phyloP scores from a whole-genome alignment of 2,797 vertebrate genomes.

The Ceryle rudis region DNA sequence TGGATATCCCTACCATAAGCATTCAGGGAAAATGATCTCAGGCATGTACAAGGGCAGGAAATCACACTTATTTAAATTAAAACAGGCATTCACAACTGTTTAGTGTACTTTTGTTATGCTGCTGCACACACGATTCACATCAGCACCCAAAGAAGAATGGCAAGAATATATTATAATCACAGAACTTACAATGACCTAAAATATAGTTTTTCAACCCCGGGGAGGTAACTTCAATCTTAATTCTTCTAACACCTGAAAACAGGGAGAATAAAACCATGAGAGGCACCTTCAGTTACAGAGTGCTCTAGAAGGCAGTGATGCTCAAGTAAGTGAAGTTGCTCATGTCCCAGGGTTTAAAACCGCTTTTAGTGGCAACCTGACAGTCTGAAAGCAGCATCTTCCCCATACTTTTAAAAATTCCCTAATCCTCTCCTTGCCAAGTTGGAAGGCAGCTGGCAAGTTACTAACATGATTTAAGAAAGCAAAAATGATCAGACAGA shows the following conservation, averaged over 20 bases:
- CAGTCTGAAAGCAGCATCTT: background rate
- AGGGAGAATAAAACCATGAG: background rate
- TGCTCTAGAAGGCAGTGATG: background rate
- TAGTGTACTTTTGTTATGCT: background rate
- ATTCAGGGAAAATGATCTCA: background rate
- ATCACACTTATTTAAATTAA: background rate
- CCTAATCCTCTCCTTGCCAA: background rate
- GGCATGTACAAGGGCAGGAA: background rate
- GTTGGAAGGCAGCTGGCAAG: background rate
- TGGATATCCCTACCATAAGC: background rate
- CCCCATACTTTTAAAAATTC: background rate
- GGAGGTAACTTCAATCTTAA: background rate
- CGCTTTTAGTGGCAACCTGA: background rate
- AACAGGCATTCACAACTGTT: background rate
- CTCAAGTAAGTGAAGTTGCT: background rate
- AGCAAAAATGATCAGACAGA: conserved; percentile 28
- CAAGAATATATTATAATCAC: background rate
- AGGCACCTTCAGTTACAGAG: background rate
- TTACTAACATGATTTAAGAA: conserved; percentile 4
- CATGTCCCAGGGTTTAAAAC: background rate
- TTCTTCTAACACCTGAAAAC: background rate
- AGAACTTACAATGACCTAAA: background rate
- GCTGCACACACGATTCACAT: background rate
- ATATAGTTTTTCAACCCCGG: background rate
- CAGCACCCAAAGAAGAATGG: background rate